Percentiles rank a stretch among this genome's conserved stretches.
Conservation (phyloP, 1,140 invertebrate species). For the Pogonomyrmex californicus region DNA sequence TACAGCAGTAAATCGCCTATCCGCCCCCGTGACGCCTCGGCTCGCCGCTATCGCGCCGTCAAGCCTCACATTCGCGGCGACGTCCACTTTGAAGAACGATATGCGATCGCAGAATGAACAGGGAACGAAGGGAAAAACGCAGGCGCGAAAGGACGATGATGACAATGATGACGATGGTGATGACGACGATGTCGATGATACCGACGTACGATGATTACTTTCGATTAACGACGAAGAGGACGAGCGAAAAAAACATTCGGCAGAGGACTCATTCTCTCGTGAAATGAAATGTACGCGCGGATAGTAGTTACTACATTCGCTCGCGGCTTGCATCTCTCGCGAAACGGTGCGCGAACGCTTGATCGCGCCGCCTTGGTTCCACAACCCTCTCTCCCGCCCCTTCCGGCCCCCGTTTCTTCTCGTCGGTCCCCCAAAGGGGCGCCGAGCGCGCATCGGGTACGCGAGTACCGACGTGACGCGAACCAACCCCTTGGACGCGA, state of each 20-base stretch:
- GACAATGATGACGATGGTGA: slow-evolving; percentile 52
- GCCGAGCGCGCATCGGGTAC: too few relatives aligned
- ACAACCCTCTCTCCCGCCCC: slow-evolving; percentile 51
- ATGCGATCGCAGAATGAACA: neutral
- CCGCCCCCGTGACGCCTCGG: slow-evolving; percentile 51
- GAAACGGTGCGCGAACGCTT: slow-evolving; percentile 62
- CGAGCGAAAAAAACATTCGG: slow-evolving; percentile 19
- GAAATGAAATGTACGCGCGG: slow-evolving; percentile 72
- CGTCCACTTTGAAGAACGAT: neutral
- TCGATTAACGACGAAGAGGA: slow-evolving; percentile 45
- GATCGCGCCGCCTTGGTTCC: slow-evolving; percentile 66
- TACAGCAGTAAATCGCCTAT: slow-evolving; percentile 63
- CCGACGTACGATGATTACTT: slow-evolving; percentile 53
- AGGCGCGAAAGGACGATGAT: slow-evolving; percentile 17
- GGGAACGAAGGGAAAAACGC: neutral
- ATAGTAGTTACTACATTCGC: slow-evolving; percentile 69
- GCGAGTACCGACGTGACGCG: neutral
- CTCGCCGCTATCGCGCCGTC: neutral
- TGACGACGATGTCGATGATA: slow-evolving; percentile 32
- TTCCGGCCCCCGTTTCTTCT: slow-evolving; percentile 8
- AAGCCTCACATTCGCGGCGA: slow-evolving; percentile 20
- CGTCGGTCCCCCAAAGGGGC: neutral
- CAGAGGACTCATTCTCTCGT: slow-evolving; percentile 54
- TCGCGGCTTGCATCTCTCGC: slow-evolving; percentile 69
- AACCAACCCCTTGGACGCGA: neutral